phyloP scores from a whole-genome alignment of 2,113 vertebrate species.

The rat (Rattus norvegicus) region GRCr8 NC_086020.1:34796001-34796500 shows the following conservation, averaged over 20 bases:
- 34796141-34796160: constrained; percentile 27
- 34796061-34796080: background rate
- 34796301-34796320: background rate
- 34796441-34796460: background rate
- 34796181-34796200: background rate
- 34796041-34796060: background rate
- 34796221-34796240: background rate
- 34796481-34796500: background rate
- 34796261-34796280: background rate
- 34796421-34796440: background rate
- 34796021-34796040: background rate
- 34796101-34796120: background rate
- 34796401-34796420: background rate
- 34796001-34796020: background rate
- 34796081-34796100: background rate
- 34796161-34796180: background rate
- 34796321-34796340: background rate
- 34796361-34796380: background rate
- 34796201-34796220: background rate
- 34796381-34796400: background rate
- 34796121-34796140: background rate
- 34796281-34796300: background rate
- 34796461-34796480: background rate
- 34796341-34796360: background rate
- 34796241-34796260: background rate